Evolutionary conservation across 2,888 invertebrate species (phyloP).

Genomic region (Neoitamus cyanurus): DNA sequence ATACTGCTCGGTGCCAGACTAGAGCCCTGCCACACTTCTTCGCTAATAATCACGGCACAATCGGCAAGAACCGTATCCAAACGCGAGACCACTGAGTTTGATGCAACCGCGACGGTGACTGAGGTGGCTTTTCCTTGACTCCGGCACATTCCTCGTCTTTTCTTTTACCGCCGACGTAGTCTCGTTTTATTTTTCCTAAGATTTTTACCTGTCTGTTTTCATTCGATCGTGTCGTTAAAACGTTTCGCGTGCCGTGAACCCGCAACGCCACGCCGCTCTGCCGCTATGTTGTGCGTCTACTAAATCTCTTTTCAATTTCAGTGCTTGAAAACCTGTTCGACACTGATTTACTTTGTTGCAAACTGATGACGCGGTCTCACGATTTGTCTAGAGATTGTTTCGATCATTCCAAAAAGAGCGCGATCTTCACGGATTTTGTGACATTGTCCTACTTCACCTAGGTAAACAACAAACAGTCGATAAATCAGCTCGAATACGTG

Average conservation of each 20-base stretch:
- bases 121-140: slow-evolving; percentile 39
- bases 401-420: slow-evolving; percentile 7
- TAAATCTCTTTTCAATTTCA: neutral
- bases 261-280: neutral
- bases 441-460: slow-evolving; percentile 37
- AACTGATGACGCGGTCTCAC: neutral
- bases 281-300: neutral
- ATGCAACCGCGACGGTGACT: slow-evolving; percentile 36
- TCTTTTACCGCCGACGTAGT: neutral
- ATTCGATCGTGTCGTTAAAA: slow-evolving; percentile 22
- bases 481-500: neutral
- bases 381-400: slow-evolving; percentile 12
- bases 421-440: neutral
- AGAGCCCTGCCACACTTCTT: neutral
- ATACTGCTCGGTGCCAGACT: neutral
- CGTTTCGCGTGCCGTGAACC: slow-evolving; percentile 40
- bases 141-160: neutral
- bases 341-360: slow-evolving; percentile 16
- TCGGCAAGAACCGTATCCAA: slow-evolving; percentile 26
- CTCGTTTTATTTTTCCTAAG: neutral
- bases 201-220: slow-evolving; percentile 17
- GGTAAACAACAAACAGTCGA: neutral
- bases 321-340: slow-evolving; percentile 35
- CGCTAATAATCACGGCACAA: slow-evolving; percentile 19
- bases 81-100: slow-evolving; percentile 28